These are phyloP conservation scores for Microcebus jonahi DNA, from an alignment of 2,113 vertebrate species.

Conservation along the genomic window DNA sequence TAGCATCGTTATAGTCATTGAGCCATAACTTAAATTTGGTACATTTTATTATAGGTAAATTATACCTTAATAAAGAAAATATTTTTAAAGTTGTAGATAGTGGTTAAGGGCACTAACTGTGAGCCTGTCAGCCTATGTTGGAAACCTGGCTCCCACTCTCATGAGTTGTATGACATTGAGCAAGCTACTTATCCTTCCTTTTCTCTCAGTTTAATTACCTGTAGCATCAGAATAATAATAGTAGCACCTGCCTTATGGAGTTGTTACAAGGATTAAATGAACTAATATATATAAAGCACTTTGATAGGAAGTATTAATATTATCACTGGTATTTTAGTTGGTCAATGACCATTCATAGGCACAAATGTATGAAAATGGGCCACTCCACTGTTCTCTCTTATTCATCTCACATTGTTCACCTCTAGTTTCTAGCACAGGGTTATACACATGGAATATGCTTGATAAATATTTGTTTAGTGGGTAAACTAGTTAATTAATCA, in stretches of 20 bases:
- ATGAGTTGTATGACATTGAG: neutral
- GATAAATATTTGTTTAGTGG: neutral
- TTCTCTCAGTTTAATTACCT: neutral
- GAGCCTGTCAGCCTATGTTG: neutral
- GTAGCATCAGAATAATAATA: neutral
- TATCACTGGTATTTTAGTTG: neutral
- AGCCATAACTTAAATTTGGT: too few species aligned
- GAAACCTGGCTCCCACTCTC: neutral
- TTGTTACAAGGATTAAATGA: neutral
- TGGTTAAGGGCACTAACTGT: neutral
- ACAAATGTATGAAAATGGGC: neutral
- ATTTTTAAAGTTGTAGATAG: neutral
- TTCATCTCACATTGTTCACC: neutral
- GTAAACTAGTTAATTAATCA: neutral
- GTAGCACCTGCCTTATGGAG: neutral
- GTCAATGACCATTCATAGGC: neutral
- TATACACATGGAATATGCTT: neutral
- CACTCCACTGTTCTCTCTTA: neutral
- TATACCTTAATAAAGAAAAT: neutral
- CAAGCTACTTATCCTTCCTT: neutral
- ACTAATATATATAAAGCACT: neutral
- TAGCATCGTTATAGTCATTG: neutral
- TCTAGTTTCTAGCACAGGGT: neutral
- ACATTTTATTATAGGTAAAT: too few species aligned
- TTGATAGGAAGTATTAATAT: neutral